phyloP scores from a whole-genome alignment of 1,140 invertebrate species.

The Coenobita brevimanus region DNA sequence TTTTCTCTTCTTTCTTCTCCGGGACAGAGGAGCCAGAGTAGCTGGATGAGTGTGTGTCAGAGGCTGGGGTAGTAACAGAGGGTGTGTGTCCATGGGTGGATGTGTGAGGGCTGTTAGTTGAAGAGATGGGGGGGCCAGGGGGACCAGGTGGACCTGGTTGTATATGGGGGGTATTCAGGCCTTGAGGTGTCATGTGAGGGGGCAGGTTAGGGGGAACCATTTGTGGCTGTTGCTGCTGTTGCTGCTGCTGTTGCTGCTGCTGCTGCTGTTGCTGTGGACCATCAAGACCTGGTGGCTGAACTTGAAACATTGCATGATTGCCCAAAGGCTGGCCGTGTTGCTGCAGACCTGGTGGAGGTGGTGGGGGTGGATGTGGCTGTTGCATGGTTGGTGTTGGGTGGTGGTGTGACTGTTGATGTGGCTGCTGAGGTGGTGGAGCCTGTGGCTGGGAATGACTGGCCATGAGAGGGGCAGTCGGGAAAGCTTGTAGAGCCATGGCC shows the following conservation, averaged over 20 bases:
- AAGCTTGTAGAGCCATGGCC: slow-evolving; percentile 73
- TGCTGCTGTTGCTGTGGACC: background rate
- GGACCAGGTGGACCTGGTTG: background rate
- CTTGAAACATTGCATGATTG: too few species aligned
- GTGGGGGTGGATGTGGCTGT: slow-evolving; percentile 8
- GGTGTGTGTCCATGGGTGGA: background rate
- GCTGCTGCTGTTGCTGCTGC: background rate
- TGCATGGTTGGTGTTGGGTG: too few species aligned
- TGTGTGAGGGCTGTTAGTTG: background rate
- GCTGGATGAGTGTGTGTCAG: background rate
- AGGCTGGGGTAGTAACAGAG: background rate
- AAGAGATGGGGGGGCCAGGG: background rate
- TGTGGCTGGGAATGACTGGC: slow-evolving; percentile 53
- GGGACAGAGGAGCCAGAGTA: background rate
- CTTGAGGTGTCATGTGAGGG: background rate
- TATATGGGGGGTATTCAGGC: too few species aligned
- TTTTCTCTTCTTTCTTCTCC: slow-evolving; percentile 53
- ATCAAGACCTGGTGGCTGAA: too few species aligned
- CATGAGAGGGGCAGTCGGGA: slow-evolving; percentile 41
- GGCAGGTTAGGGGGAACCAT: background rate
- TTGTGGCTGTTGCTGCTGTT: slow-evolving; percentile 5
- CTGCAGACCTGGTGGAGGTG: background rate
- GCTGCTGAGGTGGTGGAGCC: background rate
- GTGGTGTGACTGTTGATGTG: slow-evolving; percentile 9
- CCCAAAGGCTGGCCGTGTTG: too few species aligned